Evolutionary conservation across 2,888 invertebrate species (phyloP).

Genomic region (Falcaria lacertinaria): DNA sequence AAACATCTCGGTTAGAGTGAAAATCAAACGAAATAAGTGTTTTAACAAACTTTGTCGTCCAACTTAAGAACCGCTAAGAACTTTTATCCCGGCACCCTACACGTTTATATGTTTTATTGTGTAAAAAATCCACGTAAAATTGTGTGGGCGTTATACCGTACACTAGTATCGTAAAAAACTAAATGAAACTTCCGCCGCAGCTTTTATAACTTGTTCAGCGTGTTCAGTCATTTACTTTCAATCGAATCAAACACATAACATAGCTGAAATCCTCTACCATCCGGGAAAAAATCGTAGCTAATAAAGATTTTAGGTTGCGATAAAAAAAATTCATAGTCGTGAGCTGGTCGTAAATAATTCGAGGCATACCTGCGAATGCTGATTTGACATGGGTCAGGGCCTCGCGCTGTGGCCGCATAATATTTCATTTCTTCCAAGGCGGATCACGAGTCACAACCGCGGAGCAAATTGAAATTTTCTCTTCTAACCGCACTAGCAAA

Average conservation of each 20-base stretch:
- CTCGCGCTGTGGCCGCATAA: slow-evolving; percentile 50
- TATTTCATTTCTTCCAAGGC: slow-evolving; percentile 68
- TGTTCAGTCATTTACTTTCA: neutral
- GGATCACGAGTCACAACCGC: slow-evolving; percentile 57
- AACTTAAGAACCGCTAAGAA: too few species aligned
- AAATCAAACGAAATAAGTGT: too few species aligned
- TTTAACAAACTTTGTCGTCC: too few species aligned
- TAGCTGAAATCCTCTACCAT: slow-evolving; percentile 19
- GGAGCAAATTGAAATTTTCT: slow-evolving; percentile 66
- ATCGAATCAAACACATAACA: slow-evolving; percentile 1
- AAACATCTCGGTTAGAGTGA: too few species aligned
- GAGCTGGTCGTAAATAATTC: slow-evolving; percentile 72
- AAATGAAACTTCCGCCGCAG: neutral
- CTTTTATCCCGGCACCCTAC: too few species aligned
- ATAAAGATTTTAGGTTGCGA: slow-evolving; percentile 71
- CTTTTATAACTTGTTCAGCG: neutral
- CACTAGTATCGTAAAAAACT: neutral
- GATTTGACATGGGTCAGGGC: slow-evolving; percentile 74
- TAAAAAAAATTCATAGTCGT: slow-evolving; percentile 70
- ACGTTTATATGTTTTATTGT: too few species aligned
- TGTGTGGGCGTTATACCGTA: too few species aligned
- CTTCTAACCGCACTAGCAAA: slow-evolving; percentile 39
- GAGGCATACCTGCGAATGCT: slow-evolving; percentile 74
- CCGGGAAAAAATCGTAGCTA: slow-evolving; percentile 50
- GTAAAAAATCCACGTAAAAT: too few species aligned